Conservation (phyloP, 2,113 vertebrate species). For the Silurus asotus region DNA sequence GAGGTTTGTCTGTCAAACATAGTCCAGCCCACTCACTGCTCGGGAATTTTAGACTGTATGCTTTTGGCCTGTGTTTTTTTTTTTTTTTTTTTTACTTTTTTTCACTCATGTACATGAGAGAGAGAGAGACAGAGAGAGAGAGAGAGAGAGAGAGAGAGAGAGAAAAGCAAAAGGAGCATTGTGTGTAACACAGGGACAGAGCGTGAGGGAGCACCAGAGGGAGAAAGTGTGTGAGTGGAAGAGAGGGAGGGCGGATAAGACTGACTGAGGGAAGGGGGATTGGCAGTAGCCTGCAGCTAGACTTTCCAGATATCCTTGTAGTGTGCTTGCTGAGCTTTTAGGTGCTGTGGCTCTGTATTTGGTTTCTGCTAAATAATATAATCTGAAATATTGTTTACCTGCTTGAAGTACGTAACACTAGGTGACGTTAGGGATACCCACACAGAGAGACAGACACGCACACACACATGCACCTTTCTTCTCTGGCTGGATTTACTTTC, state of each 20-base stretch:
- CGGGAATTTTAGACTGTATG: slow-evolving; percentile 64
- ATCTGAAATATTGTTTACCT: slow-evolving; percentile 63
- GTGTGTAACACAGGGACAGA: slow-evolving; percentile 27
- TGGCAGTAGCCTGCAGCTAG: slow-evolving; percentile 59
- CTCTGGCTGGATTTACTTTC: slow-evolving; percentile 45
- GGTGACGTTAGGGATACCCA: slow-evolving; percentile 16
- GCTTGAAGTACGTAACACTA: slow-evolving; percentile 28
- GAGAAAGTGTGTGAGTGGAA: slow-evolving; percentile 60
- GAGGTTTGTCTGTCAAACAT: slow-evolving; percentile 58
- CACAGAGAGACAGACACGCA: not conserved
- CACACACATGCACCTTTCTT: slow-evolving; percentile 19
- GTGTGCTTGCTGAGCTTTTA: slow-evolving; percentile 64
- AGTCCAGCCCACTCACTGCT: slow-evolving; percentile 55
- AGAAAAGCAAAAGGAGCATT: slow-evolving; percentile 56
- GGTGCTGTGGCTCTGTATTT: slow-evolving; percentile 62
- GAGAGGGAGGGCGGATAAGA: slow-evolving; percentile 39
- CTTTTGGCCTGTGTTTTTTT: slow-evolving; percentile 56
- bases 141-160: slow-evolving; percentile 66
- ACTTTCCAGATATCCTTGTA: slow-evolving; percentile 65
- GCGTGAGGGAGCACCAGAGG: slow-evolving; percentile 31
- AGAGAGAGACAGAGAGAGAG: slow-evolving; percentile 11
- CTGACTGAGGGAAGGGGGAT: slow-evolving; percentile 48
- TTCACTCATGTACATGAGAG: slow-evolving; percentile 57
- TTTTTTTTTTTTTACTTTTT: slow-evolving; percentile 51
- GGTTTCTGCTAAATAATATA: slow-evolving; percentile 57